These are phyloP conservation scores for Tromatobia lineatoria DNA, from an alignment of 2,888 invertebrate species.

Conservation along the genomic window DNA sequence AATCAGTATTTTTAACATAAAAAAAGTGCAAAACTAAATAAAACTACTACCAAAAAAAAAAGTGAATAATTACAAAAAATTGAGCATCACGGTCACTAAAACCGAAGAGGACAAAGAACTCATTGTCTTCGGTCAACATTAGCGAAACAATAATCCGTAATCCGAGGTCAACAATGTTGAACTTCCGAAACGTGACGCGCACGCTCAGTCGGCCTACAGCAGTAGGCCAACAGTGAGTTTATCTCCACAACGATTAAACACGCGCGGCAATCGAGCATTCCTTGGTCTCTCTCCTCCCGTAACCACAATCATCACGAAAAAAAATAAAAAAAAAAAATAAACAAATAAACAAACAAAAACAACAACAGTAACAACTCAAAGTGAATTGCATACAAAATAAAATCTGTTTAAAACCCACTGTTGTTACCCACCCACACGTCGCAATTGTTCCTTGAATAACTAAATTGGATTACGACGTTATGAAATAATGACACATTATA, in stretches of 20 bases:
- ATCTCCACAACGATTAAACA: slow-evolving; percentile 63
- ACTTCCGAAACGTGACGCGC: slow-evolving; percentile 39
- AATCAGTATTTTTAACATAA: neutral
- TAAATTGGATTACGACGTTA: neutral
- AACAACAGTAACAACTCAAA: neutral
- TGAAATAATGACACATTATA: slow-evolving; percentile 5
- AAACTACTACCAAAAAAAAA: neutral
- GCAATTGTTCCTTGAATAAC: neutral
- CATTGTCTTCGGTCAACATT: neutral
- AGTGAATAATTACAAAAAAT: neutral
- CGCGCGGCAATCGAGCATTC: slow-evolving; percentile 65
- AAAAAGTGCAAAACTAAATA: neutral
- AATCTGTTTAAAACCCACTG: neutral
- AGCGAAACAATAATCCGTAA: neutral
- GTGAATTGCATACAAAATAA: neutral
- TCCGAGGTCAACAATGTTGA: slow-evolving; percentile 24
- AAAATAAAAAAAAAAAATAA: neutral
- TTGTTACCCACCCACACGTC: neutral
- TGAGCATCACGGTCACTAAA: neutral
- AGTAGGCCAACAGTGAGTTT: slow-evolving; percentile 48
- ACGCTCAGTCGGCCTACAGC: slow-evolving; percentile 17
- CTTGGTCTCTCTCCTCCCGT: slow-evolving; percentile 29
- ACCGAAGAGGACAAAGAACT: neutral
- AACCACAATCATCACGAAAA: slow-evolving; percentile 40
- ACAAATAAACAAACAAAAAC: neutral